Evolutionary conservation across 2,888 invertebrate species (phyloP).

Genomic region (Acanthacorydalis orientalis): DNA sequence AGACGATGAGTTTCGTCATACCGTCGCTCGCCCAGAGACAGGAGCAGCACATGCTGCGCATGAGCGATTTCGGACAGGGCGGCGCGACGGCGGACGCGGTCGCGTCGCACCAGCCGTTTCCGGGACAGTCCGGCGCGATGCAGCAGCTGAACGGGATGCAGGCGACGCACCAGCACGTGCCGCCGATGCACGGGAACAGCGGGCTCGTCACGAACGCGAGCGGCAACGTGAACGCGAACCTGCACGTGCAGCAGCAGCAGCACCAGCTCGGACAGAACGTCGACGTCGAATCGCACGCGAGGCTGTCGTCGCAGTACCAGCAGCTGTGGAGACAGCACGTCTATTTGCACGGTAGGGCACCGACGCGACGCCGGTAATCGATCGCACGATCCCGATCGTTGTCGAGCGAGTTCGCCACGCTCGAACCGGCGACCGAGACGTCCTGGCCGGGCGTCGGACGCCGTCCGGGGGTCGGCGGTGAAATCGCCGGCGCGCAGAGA

Average conservation of each 20-base stretch:
- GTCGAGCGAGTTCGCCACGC: too few relatives aligned
- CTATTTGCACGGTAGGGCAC: conserved; percentile 28
- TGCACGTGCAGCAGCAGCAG: background rate
- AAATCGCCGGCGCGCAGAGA: too few relatives aligned
- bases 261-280: background rate
- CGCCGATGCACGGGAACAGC: background rate
- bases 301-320: conserved; percentile 50
- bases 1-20: too few relatives aligned
- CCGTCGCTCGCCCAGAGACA: background rate
- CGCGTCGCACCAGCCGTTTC: background rate
- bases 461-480: too few relatives aligned
- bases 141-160: background rate
- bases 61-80: background rate
- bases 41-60: background rate
- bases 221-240: background rate
- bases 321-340: conserved; percentile 68
- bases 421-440: too few relatives aligned
- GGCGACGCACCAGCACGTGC: background rate
- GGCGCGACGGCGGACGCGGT: background rate
- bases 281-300: background rate
- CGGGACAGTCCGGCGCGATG: background rate
- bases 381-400: too few relatives aligned
- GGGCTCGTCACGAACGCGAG: background rate
- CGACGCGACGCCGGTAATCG: too few relatives aligned
- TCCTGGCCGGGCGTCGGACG: too few relatives aligned